Conservation (phyloP, 2,797 vertebrate genomes). For the Menidia menidia region DNA sequence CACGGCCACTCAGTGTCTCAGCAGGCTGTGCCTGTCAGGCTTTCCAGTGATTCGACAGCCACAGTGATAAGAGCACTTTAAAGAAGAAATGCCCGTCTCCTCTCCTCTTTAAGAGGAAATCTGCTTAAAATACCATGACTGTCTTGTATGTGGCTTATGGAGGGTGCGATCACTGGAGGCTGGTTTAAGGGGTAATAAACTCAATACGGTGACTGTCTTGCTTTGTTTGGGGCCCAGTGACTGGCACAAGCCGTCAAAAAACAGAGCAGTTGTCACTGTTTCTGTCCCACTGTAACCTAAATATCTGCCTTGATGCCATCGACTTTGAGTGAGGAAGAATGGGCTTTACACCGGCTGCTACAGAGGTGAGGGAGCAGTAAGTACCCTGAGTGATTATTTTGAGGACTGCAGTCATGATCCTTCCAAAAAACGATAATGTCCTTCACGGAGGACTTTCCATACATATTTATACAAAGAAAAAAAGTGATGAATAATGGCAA, state of each 20-base stretch:
- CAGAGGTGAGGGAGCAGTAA: slow-evolving; percentile 39
- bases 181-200: slow-evolving; percentile 71
- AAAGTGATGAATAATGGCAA: slow-evolving; percentile 55
- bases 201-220: slow-evolving; percentile 62
- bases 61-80: slow-evolving; percentile 65
- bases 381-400: slow-evolving; percentile 33
- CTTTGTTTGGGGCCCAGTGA: slow-evolving; percentile 61
- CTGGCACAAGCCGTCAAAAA: slow-evolving; percentile 66
- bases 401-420: slow-evolving; percentile 32
- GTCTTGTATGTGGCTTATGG: slow-evolving; percentile 75
- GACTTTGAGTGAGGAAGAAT: slow-evolving; percentile 45
- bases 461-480: slow-evolving; percentile 47
- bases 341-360: slow-evolving; percentile 38
- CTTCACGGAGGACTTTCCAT: slow-evolving; percentile 29
- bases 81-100: slow-evolving; percentile 68
- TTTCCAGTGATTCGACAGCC: slow-evolving; percentile 62
- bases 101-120: slow-evolving; percentile 75
- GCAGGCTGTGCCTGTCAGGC: slow-evolving; percentile 65
- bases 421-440: slow-evolving; percentile 45
- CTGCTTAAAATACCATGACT: slow-evolving; percentile 74
- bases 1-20: slow-evolving; percentile 55
- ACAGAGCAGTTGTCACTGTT: slow-evolving; percentile 59
- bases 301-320: slow-evolving; percentile 56
- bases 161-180: slow-evolving; percentile 66
- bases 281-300: slow-evolving; percentile 40